Conservation (phyloP, 1,140 invertebrate species). For the Metaphire vulgaris region DNA sequence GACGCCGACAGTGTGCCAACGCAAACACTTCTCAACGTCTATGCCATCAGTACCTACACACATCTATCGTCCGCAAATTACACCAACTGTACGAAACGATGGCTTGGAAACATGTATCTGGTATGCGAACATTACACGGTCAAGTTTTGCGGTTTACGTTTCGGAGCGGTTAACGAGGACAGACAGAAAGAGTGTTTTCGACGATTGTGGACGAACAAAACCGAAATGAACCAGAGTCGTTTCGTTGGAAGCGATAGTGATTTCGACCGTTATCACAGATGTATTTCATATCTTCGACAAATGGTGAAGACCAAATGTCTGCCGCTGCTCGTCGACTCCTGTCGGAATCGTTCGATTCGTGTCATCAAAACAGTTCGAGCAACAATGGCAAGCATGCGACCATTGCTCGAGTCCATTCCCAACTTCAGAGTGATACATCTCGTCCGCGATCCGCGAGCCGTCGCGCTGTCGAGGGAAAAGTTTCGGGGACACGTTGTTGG, state of each 20-base stretch:
- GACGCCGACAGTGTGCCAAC: neutral
- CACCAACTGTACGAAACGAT: neutral
- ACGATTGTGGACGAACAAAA: neutral
- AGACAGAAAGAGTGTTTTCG: neutral
- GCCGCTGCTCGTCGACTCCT: neutral
- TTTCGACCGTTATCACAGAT: neutral
- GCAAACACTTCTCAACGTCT: constrained; percentile 3
- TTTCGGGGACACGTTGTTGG: neutral
- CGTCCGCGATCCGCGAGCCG: neutral
- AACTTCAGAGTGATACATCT: constrained; percentile 5
- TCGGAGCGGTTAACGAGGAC: neutral
- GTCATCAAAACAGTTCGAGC: neutral
- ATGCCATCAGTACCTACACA: neutral
- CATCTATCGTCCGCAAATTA: neutral
- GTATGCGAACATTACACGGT: neutral
- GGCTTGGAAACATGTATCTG: neutral
- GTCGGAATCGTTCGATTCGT: neutral
- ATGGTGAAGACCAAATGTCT: neutral
- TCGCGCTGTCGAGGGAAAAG: neutral
- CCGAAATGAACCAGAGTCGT: neutral
- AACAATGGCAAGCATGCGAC: constrained; percentile 2
- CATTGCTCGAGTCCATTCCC: neutral
- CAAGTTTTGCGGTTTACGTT: neutral
- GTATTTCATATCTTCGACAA: neutral
- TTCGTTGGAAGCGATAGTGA: neutral